These are phyloP conservation scores for Umimayanthus kanabou DNA, from an alignment of 92 coral and sea anemone genomes.

Conservation along the genomic window DNA sequence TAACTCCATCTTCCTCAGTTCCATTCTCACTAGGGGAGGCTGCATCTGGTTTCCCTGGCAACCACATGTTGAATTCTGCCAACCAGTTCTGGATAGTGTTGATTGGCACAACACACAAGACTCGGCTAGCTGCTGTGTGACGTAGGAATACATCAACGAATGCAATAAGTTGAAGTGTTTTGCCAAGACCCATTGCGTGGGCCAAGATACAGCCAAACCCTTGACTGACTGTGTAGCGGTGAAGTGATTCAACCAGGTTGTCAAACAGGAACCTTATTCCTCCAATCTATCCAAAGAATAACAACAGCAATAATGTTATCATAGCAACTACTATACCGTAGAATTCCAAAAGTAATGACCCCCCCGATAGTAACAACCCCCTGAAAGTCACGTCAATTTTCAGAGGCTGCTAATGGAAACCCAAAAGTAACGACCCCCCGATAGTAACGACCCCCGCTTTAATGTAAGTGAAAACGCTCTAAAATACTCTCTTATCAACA, in stretches of 20 bases:
- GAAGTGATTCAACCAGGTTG: conserved; percentile 86
- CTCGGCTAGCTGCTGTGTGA: conserved; percentile 79
- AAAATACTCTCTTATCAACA: no score
- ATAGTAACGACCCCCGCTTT: no score
- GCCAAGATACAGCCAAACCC: conserved; percentile 98
- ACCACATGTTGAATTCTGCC: conserved; percentile 90
- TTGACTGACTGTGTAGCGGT: conserved; percentile 73
- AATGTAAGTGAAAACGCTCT: no score
- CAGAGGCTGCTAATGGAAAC: no score
- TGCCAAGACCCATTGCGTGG: conserved; percentile 97
- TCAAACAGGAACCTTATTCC: conserved; percentile 94
- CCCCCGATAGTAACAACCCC: no score
- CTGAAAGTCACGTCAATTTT: no score
- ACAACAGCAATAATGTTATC: neutral
- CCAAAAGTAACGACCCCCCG: no score
- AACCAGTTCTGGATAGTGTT: conserved; percentile 97
- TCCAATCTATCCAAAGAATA: conserved; percentile 71
- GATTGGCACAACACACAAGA: conserved; percentile 89
- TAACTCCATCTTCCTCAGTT: conserved; percentile 39
- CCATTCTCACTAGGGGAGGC: conserved; percentile 40
- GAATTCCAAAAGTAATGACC: no score
- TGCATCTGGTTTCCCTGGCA: conserved; percentile 66
- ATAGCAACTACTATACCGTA: no score
- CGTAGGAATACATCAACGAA: conserved; percentile 86
- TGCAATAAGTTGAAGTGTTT: conserved; percentile 86